phyloP scores from a whole-genome alignment of 37 sponge, comb jelly and placozoan species.

The Hormiphora californensis region DNA sequence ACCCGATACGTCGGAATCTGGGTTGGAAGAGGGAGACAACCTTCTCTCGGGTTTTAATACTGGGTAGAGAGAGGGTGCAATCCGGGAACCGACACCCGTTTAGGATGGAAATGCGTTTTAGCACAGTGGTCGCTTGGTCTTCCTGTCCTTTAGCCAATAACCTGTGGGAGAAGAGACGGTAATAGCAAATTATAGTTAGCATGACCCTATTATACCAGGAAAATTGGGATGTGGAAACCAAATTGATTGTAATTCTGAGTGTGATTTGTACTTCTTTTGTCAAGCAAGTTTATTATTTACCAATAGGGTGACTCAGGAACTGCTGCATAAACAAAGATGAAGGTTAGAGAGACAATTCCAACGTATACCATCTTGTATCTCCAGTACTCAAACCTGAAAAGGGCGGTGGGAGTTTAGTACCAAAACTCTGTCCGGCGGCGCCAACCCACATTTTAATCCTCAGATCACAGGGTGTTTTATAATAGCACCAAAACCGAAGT shows the following conservation, averaged over 20 bases:
- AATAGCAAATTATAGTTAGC: not conserved
- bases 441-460: too few relatives aligned
- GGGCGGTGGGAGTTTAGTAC: too few relatives aligned
- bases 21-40: constrained; percentile 9
- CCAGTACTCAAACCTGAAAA: constrained; percentile 11
- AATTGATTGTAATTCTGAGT: not conserved
- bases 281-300: not conserved
- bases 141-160: constrained; percentile 8
- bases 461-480: too few relatives aligned
- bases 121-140: not conserved
- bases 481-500: too few relatives aligned
- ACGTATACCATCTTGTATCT: constrained; percentile 29
- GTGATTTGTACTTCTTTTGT: not conserved
- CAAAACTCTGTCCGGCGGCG: too few relatives aligned
- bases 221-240: not conserved
- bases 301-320: constrained; percentile 29
- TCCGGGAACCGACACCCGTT: not conserved
- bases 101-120: not conserved
- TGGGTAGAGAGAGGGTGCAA: not conserved
- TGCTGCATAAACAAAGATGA: constrained; percentile 27
- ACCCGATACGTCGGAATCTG: not conserved
- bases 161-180: constrained; percentile 6
- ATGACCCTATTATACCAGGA: not conserved
- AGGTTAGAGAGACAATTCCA: constrained; percentile 16
- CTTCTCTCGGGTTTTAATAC: not conserved